A percentile compares a stretch with the other conserved stretches of the same genome.
Evolutionary conservation across 2,797 vertebrate species (phyloP).

Genomic region (Bradypodion ventrale): DNA sequence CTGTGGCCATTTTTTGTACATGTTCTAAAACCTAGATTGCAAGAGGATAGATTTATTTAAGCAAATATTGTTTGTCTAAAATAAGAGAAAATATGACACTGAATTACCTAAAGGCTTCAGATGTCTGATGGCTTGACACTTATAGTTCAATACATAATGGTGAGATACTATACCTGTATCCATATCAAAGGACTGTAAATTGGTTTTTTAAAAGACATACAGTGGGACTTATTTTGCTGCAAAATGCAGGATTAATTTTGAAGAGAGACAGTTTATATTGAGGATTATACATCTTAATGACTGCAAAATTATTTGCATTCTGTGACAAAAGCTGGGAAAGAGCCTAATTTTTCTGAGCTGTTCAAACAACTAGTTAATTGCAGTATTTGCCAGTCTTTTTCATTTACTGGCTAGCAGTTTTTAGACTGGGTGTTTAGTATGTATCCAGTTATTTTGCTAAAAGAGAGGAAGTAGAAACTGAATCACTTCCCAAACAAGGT

Average conservation of each 20-base stretch:
- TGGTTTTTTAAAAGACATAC: conserved; percentile 5
- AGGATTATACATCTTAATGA: conserved; percentile 24
- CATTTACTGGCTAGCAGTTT: conserved; percentile 24
- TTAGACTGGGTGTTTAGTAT: conserved; percentile 36
- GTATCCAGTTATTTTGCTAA: conserved; percentile 9
- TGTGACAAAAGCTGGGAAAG: background rate
- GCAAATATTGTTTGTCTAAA: background rate
- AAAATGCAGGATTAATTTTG: conserved; percentile 7
- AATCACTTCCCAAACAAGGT: conserved; percentile 18
- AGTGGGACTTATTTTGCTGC: conserved; percentile 13
- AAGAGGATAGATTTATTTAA: background rate
- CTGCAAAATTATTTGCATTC: background rate
- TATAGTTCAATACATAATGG: background rate
- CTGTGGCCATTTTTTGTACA: background rate
- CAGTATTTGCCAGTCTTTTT: conserved; percentile 13
- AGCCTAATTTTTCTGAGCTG: background rate
- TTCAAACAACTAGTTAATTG: background rate
- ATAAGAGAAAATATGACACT: background rate
- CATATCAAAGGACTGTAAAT: background rate
- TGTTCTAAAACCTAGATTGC: background rate
- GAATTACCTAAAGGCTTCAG: background rate
- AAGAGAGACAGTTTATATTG: conserved; percentile 5
- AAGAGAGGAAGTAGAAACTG: background rate
- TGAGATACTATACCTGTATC: background rate
- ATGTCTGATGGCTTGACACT: background rate